These are phyloP conservation scores for Mnemiopsis leidyi DNA, from an alignment of 37 sponge, comb jelly and placozoan genomes.

Conservation along the genomic window DNA sequence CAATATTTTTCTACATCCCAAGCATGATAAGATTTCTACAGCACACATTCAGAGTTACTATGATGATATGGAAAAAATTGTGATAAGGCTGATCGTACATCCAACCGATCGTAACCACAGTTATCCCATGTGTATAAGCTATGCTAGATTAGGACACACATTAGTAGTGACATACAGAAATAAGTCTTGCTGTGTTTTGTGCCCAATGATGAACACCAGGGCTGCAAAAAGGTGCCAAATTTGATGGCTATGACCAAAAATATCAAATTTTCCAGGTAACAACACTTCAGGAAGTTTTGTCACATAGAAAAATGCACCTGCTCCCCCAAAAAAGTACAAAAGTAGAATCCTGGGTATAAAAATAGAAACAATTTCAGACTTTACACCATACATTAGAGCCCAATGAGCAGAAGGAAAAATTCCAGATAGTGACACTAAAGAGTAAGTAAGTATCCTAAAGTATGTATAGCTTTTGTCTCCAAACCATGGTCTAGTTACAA, in stretches of 20 bases:
- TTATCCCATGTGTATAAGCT: too few species aligned
- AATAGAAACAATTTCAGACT: not conserved
- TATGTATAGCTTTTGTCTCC: conserved; percentile 7
- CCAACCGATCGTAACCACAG: too few species aligned
- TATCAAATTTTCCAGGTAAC: conserved; percentile 79
- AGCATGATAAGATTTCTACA: too few species aligned
- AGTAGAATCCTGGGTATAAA: not conserved
- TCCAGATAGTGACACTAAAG: conserved; percentile 17
- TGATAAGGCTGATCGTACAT: too few species aligned
- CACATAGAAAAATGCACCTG: conserved; percentile 72
- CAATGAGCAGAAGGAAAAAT: conserved; percentile 21
- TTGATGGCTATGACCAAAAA: conserved; percentile 81
- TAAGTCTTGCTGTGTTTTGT: conserved; percentile 23
- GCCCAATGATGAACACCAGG: conserved; percentile 25
- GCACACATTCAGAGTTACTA: too few species aligned
- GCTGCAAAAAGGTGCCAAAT: conserved; percentile 76
- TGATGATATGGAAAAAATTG: too few species aligned
- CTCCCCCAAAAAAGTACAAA: not conserved
- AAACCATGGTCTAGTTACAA: conserved; percentile 57
- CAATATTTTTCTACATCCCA: too few species aligned
- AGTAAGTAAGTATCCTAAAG: conserved; percentile 7
- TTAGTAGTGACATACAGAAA: not conserved
- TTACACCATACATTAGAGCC: not conserved
- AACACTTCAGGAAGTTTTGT: conserved; percentile 85
- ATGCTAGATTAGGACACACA: not conserved